Percentiles rank a stretch among this genome's conserved stretches.
phyloP scores from a whole-genome alignment of 1,140 invertebrate species.

The Heliconius melpomene region DNA sequence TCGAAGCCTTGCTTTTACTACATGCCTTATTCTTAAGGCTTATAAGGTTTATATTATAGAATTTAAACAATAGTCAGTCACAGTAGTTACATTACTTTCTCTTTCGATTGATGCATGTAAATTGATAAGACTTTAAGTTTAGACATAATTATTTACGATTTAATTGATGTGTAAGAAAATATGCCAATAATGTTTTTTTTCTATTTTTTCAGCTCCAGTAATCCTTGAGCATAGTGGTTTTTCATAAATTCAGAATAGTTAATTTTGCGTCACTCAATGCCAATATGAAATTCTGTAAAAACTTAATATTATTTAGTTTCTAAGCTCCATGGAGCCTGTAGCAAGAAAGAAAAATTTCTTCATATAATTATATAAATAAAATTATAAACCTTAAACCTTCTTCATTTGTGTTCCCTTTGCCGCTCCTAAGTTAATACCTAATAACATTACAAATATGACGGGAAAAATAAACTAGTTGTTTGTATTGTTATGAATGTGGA shows the following conservation, averaged over 20 bases:
- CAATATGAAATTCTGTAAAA: neutral
- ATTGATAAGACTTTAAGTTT: too few relatives aligned
- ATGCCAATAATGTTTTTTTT: neutral
- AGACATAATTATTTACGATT: too few relatives aligned
- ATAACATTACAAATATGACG: neutral
- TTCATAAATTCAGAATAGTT: constrained; percentile 18
- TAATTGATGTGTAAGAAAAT: neutral
- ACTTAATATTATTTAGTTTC: constrained; percentile 2
- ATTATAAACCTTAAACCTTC: neutral
- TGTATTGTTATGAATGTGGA: too few relatives aligned
- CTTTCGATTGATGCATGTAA: too few relatives aligned
- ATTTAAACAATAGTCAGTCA: too few relatives aligned
- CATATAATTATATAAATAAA: neutral
- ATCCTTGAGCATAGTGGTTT: constrained; percentile 62
- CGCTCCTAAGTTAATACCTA: neutral
- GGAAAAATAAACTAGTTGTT: too few relatives aligned
- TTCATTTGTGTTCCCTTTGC: neutral
- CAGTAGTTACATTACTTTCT: too few relatives aligned
- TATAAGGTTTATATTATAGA: too few relatives aligned
- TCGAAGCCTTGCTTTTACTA: too few relatives aligned
- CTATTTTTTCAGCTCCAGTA: constrained; percentile 68
- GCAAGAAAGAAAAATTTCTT: neutral
- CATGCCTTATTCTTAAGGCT: too few relatives aligned
- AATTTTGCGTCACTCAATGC: neutral
- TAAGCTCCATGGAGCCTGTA: neutral